A percentile compares a stretch with the other conserved stretches of the same genome.
phyloP scores from a whole-genome alignment of 2,888 invertebrate genomes.

The Acrobasis consociella region DNA sequence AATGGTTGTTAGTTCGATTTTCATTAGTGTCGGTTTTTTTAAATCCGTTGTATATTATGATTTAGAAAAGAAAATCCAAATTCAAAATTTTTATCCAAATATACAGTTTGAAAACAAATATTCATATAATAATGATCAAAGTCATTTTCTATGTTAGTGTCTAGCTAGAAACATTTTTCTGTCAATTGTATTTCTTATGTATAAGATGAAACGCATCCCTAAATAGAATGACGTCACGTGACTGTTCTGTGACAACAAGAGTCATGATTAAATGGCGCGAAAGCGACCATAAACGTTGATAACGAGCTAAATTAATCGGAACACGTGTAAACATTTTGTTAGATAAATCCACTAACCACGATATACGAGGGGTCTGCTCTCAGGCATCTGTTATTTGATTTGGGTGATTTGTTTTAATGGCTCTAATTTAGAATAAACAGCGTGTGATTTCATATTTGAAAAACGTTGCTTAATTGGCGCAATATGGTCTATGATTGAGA shows the following conservation, averaged over 20 bases:
- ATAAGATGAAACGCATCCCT: slow-evolving; percentile 23
- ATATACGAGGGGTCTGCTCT: slow-evolving; percentile 52
- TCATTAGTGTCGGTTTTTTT: too few species aligned
- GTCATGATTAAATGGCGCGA: slow-evolving; percentile 59
- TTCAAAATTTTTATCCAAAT: too few species aligned
- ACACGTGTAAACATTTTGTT: slow-evolving; percentile 75
- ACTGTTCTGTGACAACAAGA: slow-evolving; percentile 56
- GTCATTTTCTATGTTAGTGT: too few species aligned
- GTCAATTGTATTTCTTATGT: background rate
- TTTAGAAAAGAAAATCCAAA: too few species aligned
- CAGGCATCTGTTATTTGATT: slow-evolving; percentile 61
- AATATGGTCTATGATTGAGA: slow-evolving; percentile 49
- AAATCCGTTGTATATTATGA: too few species aligned
- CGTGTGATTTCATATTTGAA: slow-evolving; percentile 55
- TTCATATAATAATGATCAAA: too few species aligned
- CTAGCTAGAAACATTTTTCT: too few species aligned
- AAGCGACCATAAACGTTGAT: slow-evolving; percentile 60
- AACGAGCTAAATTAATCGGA: slow-evolving; percentile 68
- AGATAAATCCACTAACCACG: slow-evolving; percentile 60
- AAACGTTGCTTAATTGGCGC: slow-evolving; percentile 57
- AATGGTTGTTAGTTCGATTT: too few species aligned
- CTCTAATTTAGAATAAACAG: slow-evolving; percentile 63
- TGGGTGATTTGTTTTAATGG: slow-evolving; percentile 68
- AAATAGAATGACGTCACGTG: slow-evolving; percentile 42
- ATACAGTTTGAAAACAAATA: too few species aligned